Base-by-base conservation (phyloP, 2,888 invertebrate genomes). In the Lysandra bellargus region DNA sequence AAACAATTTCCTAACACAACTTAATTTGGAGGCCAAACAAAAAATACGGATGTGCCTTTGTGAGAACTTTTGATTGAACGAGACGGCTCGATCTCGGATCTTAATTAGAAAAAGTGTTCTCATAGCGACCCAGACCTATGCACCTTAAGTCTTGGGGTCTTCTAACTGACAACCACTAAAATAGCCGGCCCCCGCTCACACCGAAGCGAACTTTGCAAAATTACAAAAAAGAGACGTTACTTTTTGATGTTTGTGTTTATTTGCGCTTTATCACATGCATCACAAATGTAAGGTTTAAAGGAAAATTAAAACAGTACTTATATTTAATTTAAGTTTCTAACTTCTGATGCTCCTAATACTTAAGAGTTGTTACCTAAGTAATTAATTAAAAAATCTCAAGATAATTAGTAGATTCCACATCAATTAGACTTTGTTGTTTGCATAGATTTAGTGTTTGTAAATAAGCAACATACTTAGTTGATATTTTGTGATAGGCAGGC, bases 141-240 rank as follows among this genome's bases (percentile, higher is more conserved):
- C 90, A 88, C 89, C 89, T 89, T 87, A 86, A 87, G 86, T 84
- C 85, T 86, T 88, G 87, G 49, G 57, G 57, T 57, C 57, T 88
- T 89, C 88, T 85, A 84, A 86, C 89, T 88, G 91, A 88, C 90
- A 85, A 81, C 76, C 81, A 80, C 88, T 90, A 90, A 92, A 93
- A 92, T 92, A 92, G 89, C 82, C 82, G 83, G 82, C 79, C 72
- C 79, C 3, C 69, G 61, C 6, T 90, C 79, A 91, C 91, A 92
- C 91, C 85, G 88, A 80, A 23, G 49, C 30, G 40, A 23, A 72
- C 61, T 53, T 53, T 17, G 76, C 69, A 69, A 69, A 69, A 30
- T 64, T 64, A 64, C 30, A 64, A 30, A 49, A 49, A 49, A 49
- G 1, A 44, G 44, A 44, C 9, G 44, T 44, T 44, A 44, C 49